Conservation (phyloP, 2,888 invertebrate species). For the Folsomia manolachei region DNA sequence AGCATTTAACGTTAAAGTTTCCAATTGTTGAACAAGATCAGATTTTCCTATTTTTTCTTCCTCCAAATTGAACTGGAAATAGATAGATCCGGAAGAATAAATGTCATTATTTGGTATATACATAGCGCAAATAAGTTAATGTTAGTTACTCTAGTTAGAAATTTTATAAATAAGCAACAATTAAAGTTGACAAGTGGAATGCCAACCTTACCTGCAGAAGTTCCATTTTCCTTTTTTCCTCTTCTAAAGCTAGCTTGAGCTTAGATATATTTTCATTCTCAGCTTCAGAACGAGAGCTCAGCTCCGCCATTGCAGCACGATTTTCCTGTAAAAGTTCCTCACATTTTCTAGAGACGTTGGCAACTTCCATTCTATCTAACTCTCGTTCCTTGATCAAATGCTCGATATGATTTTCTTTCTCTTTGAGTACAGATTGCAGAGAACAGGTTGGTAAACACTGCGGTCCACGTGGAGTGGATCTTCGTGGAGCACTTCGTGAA, state of each 20-base stretch:
- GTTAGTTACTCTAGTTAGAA: too few species aligned
- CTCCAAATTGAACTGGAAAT: conserved; percentile 85
- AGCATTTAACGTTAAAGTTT: conserved; percentile 2
- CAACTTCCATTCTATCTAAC: conserved; percentile 82
- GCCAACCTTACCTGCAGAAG: too few species aligned
- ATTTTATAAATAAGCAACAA: too few species aligned
- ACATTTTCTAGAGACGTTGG: conserved; percentile 74
- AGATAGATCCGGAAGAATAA: too few species aligned
- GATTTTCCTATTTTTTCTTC: conserved; percentile 85
- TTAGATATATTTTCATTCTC: conserved; percentile 29
- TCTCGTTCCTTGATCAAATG: conserved; percentile 87
- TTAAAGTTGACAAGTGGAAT: too few species aligned
- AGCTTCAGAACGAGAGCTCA: conserved; percentile 45
- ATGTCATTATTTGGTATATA: too few species aligned
- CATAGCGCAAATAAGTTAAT: too few species aligned
- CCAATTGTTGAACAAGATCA: conserved; percentile 68
- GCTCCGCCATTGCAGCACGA: conserved; percentile 63
- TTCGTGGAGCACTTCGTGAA: conserved; percentile 42
- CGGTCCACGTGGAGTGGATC: conserved; percentile 27
- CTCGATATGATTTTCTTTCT: conserved; percentile 92
- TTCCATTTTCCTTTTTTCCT: conserved; percentile 77
- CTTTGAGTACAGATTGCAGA: conserved; percentile 70
- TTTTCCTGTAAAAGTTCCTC: conserved; percentile 72
- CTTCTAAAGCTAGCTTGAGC: conserved; percentile 60
- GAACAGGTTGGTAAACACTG: conserved; percentile 45